Evolutionary conservation across 1,140 invertebrate genomes (phyloP).

Genomic region (Leguminivora glycinivorella): DNA sequence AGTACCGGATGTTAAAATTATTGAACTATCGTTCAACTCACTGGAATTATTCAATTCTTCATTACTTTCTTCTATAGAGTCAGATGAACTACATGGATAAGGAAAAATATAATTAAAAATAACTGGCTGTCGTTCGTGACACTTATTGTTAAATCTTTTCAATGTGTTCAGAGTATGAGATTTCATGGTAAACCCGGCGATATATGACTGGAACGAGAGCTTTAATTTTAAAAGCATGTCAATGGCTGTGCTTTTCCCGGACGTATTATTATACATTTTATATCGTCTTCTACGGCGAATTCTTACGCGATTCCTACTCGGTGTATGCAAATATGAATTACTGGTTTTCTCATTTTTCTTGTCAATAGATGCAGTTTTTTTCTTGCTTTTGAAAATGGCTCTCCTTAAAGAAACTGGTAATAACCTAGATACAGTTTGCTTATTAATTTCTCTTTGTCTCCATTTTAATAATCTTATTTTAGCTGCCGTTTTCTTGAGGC

Average conservation of each 20-base stretch:
- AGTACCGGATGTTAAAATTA: background rate
- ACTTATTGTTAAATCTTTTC: background rate
- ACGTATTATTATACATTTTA: background rate
- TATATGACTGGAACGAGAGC: background rate
- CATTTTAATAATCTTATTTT: background rate
- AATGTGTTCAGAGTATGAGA: background rate
- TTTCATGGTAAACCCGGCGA: background rate
- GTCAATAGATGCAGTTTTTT: background rate
- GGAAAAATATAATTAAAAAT: conserved; percentile 6
- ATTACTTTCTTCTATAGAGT: background rate
- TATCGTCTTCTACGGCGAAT: background rate
- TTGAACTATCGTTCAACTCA: background rate
- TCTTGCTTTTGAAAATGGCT: background rate
- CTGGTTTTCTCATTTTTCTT: background rate
- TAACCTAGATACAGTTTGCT: background rate
- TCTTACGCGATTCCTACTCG: background rate
- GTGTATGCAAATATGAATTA: background rate
- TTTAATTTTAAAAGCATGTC: background rate
- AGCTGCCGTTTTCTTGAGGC: background rate
- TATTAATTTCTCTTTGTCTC: background rate
- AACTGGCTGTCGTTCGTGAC: background rate
- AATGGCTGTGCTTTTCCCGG: background rate
- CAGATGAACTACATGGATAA: background rate
- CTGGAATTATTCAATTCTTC: background rate
- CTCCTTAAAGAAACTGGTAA: background rate